phyloP scores from a whole-genome alignment of 2,113 vertebrate genomes.

The Dasyurus viverrinus region DNA sequence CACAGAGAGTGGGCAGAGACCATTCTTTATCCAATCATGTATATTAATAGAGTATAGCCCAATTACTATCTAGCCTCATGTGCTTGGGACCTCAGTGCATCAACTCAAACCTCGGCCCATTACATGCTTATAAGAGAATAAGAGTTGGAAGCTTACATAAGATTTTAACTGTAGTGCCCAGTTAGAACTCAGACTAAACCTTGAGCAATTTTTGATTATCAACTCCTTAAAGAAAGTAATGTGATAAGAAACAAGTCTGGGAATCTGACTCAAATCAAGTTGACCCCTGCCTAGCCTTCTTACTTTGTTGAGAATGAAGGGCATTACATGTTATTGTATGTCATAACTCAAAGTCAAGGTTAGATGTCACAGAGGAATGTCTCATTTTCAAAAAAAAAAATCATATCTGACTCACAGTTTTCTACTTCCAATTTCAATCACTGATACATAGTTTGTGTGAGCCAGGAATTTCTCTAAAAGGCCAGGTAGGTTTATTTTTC shows the following conservation, averaged over 20 bases:
- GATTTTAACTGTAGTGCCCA: conserved; percentile 65
- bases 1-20: no score
- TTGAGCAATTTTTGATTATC: conserved; percentile 60
- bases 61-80: no score
- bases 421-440: conserved; percentile 1
- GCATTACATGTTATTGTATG: conserved; percentile 32
- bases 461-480: conserved; percentile 24
- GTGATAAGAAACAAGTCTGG: conserved; percentile 30
- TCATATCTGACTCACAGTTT: neutral
- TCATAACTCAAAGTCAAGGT: neutral
- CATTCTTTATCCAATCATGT: no score
- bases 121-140: conserved; percentile 50
- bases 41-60: no score
- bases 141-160: conserved; percentile 40
- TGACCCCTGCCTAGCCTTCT: conserved; percentile 26
- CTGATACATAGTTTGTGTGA: neutral
- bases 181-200: conserved; percentile 60
- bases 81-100: no score
- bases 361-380: conserved; percentile 33
- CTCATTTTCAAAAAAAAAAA: conserved; percentile 9
- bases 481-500: neutral
- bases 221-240: conserved; percentile 38
- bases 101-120: no score
- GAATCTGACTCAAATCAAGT: conserved; percentile 55
- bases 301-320: conserved; percentile 42